Percentiles rank a stretch among this genome's conserved stretches.
Evolutionary conservation across 2,888 invertebrate species (phyloP).

Genomic region (Diaphora mendica): DNA sequence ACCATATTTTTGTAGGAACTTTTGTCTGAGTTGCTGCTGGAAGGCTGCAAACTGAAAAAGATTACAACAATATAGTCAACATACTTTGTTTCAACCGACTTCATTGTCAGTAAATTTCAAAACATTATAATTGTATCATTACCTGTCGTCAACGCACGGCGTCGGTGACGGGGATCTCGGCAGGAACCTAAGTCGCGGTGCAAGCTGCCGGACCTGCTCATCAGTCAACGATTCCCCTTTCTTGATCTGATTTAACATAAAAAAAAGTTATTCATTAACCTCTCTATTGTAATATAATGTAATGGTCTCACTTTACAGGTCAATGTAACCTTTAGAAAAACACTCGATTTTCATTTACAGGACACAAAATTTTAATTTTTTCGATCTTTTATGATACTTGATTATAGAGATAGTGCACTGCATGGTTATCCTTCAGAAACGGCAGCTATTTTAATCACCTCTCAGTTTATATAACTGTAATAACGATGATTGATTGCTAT

Average conservation of each 20-base stretch:
- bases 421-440: background rate
- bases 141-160: slow-evolving; percentile 73
- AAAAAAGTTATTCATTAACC: background rate
- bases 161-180: slow-evolving; percentile 70
- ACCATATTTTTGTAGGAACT: slow-evolving; percentile 77
- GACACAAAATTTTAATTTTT: too few species aligned
- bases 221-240: slow-evolving; percentile 78
- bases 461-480: too few species aligned
- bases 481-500: too few species aligned
- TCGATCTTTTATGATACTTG: too few species aligned
- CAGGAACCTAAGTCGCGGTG: slow-evolving; percentile 76
- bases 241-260: slow-evolving; percentile 65
- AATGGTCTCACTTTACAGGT: background rate
- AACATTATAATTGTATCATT: background rate
- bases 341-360: too few species aligned
- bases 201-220: slow-evolving; percentile 73
- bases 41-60: slow-evolving; percentile 76
- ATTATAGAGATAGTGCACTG: background rate
- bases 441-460: background rate
- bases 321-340: background rate
- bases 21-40: slow-evolving; percentile 81
- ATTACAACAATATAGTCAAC: background rate
- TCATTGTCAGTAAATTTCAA: background rate
- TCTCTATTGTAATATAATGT: background rate
- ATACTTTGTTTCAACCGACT: background rate